Base-by-base conservation (phyloP, 2,113 vertebrate genomes). In the Gavia stellata region DNA sequence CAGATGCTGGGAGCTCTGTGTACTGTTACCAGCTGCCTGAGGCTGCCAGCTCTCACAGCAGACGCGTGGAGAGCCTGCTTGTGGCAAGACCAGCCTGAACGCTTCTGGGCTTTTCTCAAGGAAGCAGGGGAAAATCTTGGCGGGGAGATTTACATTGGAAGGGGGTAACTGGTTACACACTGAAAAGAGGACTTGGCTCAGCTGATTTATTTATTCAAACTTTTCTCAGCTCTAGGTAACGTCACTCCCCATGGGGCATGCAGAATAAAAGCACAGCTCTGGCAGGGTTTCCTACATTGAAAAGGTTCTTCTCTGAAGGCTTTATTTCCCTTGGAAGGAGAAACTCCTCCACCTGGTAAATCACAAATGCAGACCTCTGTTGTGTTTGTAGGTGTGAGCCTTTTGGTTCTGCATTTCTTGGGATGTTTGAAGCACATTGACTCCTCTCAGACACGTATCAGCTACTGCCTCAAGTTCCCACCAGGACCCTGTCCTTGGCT, bases 61-160 rank as follows among this genome's bases (percentile, higher is more conserved):
- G 71, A 75, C 1, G 1, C 4, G 3, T 21, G 67, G 28, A 81
- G 55, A 73, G 53, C 40, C 53, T 83, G 59, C 62, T 20, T n/a
- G 45, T 71, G 77, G 59, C 29, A 80, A 36, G 75, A 77, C n/a
- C 45, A 59, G 36, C 59, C 79, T 84, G 85, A 77, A 80, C 44
- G 71, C 81, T 95, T 77, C 71, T 78, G 59, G 68, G 83, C 33
- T 58, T 96, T 95, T 90, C 71, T 93, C 71, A 55, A 55, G 81
- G 93, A 93, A 93, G 38, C 63, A 81, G 63, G 58, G 52, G 44
- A 71, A 92, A 90, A 78, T 45, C 31, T 81, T 84, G 42, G 79
- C 74, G 90, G 33, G 62, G 19, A 71, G 50, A 63, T 66, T 77
- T 70, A 47, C 26, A 88, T 78, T 45, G 63, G 59, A 86, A 81